Evolutionary conservation across 2,113 vertebrate species (phyloP).

Genomic region (Marmota flaviventris): DNA sequence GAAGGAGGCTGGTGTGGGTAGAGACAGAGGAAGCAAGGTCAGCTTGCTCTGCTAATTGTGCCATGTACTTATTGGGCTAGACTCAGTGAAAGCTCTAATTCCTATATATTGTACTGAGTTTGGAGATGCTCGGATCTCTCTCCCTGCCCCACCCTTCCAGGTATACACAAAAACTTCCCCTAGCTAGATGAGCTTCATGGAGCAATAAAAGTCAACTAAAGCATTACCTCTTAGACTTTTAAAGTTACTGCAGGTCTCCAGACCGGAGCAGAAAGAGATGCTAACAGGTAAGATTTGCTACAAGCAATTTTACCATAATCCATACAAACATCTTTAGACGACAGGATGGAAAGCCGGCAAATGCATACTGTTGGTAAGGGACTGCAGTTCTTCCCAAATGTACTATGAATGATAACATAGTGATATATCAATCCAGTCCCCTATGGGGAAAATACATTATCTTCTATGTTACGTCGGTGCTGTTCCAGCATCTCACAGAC

Average conservation of each 20-base stretch:
- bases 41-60: not conserved
- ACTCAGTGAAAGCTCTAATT: not conserved
- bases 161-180: not conserved
- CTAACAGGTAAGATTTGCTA: conserved; percentile 5
- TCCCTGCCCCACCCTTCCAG: not conserved
- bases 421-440: not conserved
- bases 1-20: not conserved
- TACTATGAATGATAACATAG: not conserved
- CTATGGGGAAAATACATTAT: not conserved
- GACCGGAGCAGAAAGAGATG: not conserved
- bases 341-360: conserved; percentile 26
- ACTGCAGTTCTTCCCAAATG: conserved; percentile 42
- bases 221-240: conserved; percentile 15
- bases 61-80: not conserved
- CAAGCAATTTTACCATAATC: conserved; percentile 19
- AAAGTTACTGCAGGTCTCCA: not conserved
- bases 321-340: not conserved
- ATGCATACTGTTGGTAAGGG: not conserved
- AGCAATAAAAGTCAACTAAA: not conserved
- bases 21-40: not conserved
- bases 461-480: not conserved
- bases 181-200: not conserved
- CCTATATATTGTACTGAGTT: not conserved
- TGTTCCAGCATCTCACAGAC: not conserved
- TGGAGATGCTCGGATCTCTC: not conserved